Percentiles rank a stretch among this genome's conserved stretches.
phyloP scores from a whole-genome alignment of 2,113 vertebrate genomes.

The Elgaria multicarinata region DNA sequence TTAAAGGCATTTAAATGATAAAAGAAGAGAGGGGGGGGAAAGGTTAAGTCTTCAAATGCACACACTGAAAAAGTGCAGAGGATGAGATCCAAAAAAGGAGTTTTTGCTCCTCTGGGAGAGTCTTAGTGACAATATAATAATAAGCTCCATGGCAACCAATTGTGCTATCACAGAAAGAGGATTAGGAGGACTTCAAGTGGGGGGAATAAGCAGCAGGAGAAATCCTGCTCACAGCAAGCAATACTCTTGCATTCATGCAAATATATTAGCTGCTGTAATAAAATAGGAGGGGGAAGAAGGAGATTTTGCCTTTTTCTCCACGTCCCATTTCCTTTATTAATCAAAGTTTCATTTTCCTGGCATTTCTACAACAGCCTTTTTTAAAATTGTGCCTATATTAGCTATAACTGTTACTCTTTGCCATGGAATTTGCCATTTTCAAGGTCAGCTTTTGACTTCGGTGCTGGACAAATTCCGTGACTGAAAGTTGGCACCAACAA shows the following conservation, averaged over 20 bases:
- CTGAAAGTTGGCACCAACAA: neutral
- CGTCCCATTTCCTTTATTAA: neutral
- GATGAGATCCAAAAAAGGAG: conserved; percentile 1
- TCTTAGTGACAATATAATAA: conserved; percentile 5
- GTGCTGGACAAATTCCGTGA: neutral
- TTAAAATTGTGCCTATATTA: neutral
- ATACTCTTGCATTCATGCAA: conserved; percentile 12
- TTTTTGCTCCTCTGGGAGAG: neutral
- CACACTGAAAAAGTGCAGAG: neutral
- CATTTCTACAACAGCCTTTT: neutral
- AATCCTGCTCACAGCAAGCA: conserved; percentile 30
- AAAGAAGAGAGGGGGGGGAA: neutral
- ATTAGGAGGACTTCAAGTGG: conserved; percentile 27
- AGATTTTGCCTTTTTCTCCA: neutral
- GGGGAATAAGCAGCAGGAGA: neutral
- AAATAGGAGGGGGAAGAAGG: neutral
- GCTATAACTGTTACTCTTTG: neutral
- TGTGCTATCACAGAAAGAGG: conserved; percentile 18
- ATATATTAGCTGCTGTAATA: neutral
- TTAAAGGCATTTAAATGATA: neutral
- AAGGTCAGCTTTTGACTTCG: neutral
- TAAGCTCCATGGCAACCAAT: conserved; percentile 29
- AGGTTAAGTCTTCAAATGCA: neutral
- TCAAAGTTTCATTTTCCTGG: neutral
- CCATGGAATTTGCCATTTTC: no score